Base-by-base conservation (phyloP, 2,113 vertebrate genomes). In the Stegastes partitus region DNA sequence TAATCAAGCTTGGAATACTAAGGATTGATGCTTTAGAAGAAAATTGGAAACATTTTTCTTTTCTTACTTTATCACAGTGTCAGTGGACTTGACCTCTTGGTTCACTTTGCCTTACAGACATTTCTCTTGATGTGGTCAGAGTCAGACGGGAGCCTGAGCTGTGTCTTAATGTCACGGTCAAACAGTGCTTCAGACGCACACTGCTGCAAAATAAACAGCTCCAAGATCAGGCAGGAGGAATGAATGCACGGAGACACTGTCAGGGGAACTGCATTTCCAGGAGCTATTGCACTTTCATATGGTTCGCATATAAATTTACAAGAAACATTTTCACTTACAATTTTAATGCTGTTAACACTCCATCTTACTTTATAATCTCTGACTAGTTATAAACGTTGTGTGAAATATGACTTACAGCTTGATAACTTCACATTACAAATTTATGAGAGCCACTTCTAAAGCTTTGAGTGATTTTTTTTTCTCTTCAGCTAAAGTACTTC, bases 141-240 rank as follows among this genome's bases (percentile, higher is more conserved):
- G 45, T 42, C 77, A 47, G 47, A n/a, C 19, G 4, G 18, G 39
- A 42, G 39, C 12, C 39, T 42, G 39, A 42, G 39, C 39, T 42
- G 39, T 15, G 39, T 42, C 11, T 42, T 15, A 15, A 42, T 42
- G 39, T 42, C 39, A 42, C 11, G 67, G 67, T 50, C 67, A 64
- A 45, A 62, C 42, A 19, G 10, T 34, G 47, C 31, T 59, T 34
- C 68, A 53, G 63, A 37, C 42, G 68, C 47, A 53, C 34, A 26
- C 34, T 18, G 77, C 61, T 45, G 4, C 25, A 54, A 55, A 19
- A 67, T 53, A 37, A 54, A 53, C 23, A 31, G 39, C 50, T 1
- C 16, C 18, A 1, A 56, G 15, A 45, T 3, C 66, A 45, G 19
- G 18, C 22, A 39, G 31, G 21, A 68, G 49, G 15, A 31, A 51